Evolutionary conservation across 2,888 invertebrate species (phyloP).

Genomic region (Lasioglossum lativentre): DNA sequence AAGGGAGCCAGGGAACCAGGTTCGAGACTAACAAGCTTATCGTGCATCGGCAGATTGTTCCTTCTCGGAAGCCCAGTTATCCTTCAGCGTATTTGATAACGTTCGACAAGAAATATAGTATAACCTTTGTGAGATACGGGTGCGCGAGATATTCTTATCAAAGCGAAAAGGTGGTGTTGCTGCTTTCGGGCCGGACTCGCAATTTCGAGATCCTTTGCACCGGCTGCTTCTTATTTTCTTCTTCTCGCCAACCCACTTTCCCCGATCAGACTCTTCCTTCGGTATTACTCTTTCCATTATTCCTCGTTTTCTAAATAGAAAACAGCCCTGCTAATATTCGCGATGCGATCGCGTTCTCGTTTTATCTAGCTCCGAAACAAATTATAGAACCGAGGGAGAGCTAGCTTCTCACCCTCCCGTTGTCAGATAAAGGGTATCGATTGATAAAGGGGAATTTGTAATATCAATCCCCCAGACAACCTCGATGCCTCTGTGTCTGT

Average conservation of each 20-base stretch:
- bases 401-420: neutral
- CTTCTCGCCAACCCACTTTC: neutral
- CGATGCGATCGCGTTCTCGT: neutral
- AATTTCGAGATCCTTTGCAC: slow-evolving; percentile 25
- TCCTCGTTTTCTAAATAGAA: neutral
- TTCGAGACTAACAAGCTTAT: slow-evolving; percentile 62
- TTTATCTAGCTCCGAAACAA: neutral
- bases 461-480: neutral
- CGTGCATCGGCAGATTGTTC: slow-evolving; percentile 66
- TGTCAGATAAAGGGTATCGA: neutral
- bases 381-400: neutral
- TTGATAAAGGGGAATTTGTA: neutral
- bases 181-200: neutral
- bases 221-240: neutral
- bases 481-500: neutral
- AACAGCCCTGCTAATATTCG: neutral
- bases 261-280: neutral
- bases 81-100: slow-evolving; percentile 68
- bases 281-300: neutral
- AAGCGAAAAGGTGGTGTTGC: slow-evolving; percentile 34
- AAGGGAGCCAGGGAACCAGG: slow-evolving; percentile 38
- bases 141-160: slow-evolving; percentile 65
- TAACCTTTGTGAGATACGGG: slow-evolving; percentile 58
- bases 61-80: slow-evolving; percentile 68
- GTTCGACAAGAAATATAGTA: slow-evolving; percentile 56